A percentile compares a stretch with the other conserved stretches of the same genome.
phyloP scores from a whole-genome alignment of 1,140 invertebrate genomes.

The Samia ricini region DNA sequence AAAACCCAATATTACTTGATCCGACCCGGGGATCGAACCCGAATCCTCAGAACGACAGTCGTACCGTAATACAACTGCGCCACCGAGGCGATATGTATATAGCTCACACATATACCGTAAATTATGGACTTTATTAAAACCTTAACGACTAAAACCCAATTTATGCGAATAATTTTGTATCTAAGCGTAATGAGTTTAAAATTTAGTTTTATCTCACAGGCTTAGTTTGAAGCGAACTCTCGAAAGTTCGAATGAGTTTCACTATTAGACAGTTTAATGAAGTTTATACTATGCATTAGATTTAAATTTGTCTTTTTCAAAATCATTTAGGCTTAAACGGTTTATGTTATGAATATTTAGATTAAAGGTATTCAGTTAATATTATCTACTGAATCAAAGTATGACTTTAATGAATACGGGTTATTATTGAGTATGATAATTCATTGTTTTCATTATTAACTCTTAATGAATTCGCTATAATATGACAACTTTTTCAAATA shows the following conservation, averaged over 20 bases:
- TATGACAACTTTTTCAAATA: too few relatives aligned
- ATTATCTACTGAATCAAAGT: background rate
- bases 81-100: too few relatives aligned
- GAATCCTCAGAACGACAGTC: too few relatives aligned
- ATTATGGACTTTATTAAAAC: background rate
- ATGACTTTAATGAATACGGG: background rate
- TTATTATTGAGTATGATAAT: too few relatives aligned
- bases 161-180: slow-evolving; percentile 8
- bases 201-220: slow-evolving; percentile 17
- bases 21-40: too few relatives aligned
- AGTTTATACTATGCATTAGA: slow-evolving; percentile 10
- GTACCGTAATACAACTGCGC: too few relatives aligned
- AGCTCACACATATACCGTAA: background rate
- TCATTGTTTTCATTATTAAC: too few relatives aligned
- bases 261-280: slow-evolving; percentile 6
- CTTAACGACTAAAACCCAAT: background rate
- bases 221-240: slow-evolving; percentile 12
- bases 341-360: background rate
- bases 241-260: slow-evolving; percentile 20
- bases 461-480: too few relatives aligned
- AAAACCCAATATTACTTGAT: too few relatives aligned
- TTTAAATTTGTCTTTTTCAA: slow-evolving; percentile 1
- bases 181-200: slow-evolving; percentile 8
- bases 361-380: background rate
- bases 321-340: background rate